Evolutionary conservation across 2,113 vertebrate species (phyloP), one percentile per base, ranked within the genome.

Genomic region (Varanus komodoensis): DNA sequence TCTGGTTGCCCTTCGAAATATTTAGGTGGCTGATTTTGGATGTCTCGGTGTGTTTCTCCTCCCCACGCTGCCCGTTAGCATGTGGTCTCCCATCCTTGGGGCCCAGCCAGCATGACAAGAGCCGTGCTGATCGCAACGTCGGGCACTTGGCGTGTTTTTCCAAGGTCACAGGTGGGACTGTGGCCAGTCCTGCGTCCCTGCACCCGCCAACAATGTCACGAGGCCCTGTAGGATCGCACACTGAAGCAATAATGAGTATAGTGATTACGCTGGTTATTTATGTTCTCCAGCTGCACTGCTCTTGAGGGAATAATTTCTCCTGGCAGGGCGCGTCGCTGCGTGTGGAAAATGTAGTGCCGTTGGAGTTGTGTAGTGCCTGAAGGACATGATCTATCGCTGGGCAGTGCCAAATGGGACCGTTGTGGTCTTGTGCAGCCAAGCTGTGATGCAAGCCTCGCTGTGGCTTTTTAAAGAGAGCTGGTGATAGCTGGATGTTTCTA

Each of bases 251-350:
- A 80, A 52, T 0, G 0, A 57, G n/a, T 14, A n/a, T 9, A 86
- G 52, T 68, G 32, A 61, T 64, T 78, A 14, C 44, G 81, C 19
- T 88, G 34, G 80, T 57, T 38, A 44, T 81, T 88, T 71, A 50
- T 82, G 27, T 57, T 29, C 79, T 57, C 48, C 19, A 12, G 3
- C 50, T 71, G 25, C 5, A 32, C 68, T 82, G 48, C 78, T 82
- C 27, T 67, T 48, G 38, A 80, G 12, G 21, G 5, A 80, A 34
- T 81, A 8, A 0, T 52, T n/a, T 23, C 6, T 54, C 64, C 4
- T 2, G 64, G 78, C 9, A 25, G 6, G 3, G 1, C 27, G 69
- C 1, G 14, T 4, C 3, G 48, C 32, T 0, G 15, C 2, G 11
- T 12, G 54, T 6, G 52, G 32, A 17, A 61, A 54, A 12, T 34